Conservation (phyloP, 1,140 invertebrate species). For the Goniozus legneri region DNA sequence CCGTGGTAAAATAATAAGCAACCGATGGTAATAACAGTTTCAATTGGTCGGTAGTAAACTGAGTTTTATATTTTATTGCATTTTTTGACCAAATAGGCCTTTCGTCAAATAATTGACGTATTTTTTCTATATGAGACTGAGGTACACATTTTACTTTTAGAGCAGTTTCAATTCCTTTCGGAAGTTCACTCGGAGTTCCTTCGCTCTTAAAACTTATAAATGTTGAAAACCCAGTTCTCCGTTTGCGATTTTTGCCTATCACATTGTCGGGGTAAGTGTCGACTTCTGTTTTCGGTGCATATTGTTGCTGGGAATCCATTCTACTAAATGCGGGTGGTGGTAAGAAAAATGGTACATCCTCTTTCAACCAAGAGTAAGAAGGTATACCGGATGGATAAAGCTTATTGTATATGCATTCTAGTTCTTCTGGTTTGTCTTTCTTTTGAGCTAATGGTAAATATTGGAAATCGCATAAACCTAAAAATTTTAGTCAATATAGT, state of each 20-base stretch:
- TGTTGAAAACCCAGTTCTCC: conserved; percentile 57
- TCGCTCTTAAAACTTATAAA: conserved; percentile 57
- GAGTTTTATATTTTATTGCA: conserved; percentile 65
- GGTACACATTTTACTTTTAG: conserved; percentile 53
- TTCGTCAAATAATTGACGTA: conserved; percentile 68
- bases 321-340: conserved; percentile 75
- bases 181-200: conserved; percentile 56
- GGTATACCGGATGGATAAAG: conserved; percentile 64
- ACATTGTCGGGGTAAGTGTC: conserved; percentile 43
- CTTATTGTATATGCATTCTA: conserved; percentile 63
- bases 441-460: conserved; percentile 70
- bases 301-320: conserved; percentile 65
- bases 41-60: conserved; percentile 61
- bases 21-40: conserved; percentile 78
- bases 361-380: conserved; percentile 60
- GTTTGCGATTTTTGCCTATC: conserved; percentile 56
- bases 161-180: conserved; percentile 51
- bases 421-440: conserved; percentile 45
- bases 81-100: conserved; percentile 83
- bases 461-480: conserved; percentile 87
- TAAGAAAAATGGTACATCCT: conserved; percentile 64
- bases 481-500: conserved; percentile 31
- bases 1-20: conserved; percentile 80
- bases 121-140: conserved; percentile 47
- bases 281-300: conserved; percentile 43